These are phyloP conservation scores for Oreocharis arfaki DNA, from an alignment of 2,113 vertebrate genomes.

Conservation along the genomic window DNA sequence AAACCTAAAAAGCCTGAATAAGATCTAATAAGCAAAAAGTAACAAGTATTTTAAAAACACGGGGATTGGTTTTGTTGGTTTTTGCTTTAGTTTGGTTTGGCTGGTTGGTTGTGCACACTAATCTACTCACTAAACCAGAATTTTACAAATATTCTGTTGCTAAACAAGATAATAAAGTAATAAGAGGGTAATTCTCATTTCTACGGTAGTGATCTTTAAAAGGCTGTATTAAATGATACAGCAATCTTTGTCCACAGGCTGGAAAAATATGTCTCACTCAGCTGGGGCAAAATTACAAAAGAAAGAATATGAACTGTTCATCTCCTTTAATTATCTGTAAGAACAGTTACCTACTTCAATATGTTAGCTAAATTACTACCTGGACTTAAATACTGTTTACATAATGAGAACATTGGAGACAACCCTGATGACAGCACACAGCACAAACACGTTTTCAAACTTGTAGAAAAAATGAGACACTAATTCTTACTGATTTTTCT, in stretches of 20 bases:
- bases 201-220: background rate
- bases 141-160: background rate
- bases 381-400: background rate
- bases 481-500: background rate
- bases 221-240: background rate
- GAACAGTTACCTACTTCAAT: background rate
- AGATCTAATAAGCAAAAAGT: background rate
- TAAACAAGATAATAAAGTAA: background rate
- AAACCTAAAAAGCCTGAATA: background rate
- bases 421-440: background rate
- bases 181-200: background rate
- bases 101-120: background rate
- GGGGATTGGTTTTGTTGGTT: fast-evolving
- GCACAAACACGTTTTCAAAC: background rate
- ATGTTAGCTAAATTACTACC: background rate
- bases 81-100: background rate
- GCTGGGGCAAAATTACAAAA: background rate
- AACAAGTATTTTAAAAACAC: background rate
- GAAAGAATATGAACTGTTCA: background rate
- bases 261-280: background rate
- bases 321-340: background rate
- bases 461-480: background rate
- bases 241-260: background rate
- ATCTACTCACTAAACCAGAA: background rate
- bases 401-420: background rate